A percentile compares a stretch with the other conserved stretches of the same genome.
Conservation (phyloP, 2,113 vertebrate species). For the Hippopotamus amphibius region DNA sequence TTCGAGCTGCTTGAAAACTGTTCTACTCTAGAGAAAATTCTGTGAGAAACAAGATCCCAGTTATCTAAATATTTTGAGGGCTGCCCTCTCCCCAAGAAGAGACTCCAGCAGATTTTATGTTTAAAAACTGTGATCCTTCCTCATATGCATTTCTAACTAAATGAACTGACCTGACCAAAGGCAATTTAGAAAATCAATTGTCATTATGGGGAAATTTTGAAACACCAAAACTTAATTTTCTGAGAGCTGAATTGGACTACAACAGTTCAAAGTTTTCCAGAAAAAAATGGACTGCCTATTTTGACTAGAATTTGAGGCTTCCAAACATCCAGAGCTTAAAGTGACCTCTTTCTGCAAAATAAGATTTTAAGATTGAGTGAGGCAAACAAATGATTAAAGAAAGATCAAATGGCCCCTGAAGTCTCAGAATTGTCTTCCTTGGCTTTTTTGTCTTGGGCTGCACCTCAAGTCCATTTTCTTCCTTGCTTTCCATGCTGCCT, state of each 20-base stretch:
- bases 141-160: background rate
- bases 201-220: background rate
- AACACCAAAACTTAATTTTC: background rate
- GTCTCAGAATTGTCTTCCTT: background rate
- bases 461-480: no score
- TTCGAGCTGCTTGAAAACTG: background rate
- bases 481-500: background rate
- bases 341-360: background rate
- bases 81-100: background rate
- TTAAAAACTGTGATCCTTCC: background rate
- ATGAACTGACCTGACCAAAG: background rate
- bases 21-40: background rate
- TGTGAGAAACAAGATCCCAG: background rate
- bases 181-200: background rate
- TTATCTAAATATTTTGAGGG: background rate
- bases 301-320: background rate
- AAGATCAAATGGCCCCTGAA: background rate
- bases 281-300: background rate
- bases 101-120: background rate
- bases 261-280: background rate
- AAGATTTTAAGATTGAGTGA: background rate
- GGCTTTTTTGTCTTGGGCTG: background rate
- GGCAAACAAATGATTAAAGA: background rate
- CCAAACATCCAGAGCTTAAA: background rate
- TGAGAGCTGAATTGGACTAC: background rate